A percentile compares a stretch with the other conserved stretches of the same genome.
Conservation (phyloP, 2,888 invertebrate genomes). For the Latheticus oryzae region DNA sequence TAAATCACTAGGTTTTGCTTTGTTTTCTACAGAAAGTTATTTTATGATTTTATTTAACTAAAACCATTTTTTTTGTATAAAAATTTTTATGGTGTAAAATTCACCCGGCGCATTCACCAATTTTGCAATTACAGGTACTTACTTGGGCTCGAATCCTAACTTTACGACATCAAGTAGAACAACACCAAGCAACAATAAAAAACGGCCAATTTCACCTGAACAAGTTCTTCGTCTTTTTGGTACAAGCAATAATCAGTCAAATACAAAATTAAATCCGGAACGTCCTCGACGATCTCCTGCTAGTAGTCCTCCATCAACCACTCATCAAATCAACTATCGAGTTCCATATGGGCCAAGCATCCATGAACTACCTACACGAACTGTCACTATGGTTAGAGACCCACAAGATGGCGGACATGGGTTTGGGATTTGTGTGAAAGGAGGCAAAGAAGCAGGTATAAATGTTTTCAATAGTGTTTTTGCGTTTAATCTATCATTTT, state of each 20-base stretch:
- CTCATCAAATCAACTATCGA: constrained; percentile 72
- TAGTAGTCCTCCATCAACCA: constrained; percentile 83
- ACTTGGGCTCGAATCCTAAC: constrained; percentile 76
- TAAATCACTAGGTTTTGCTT: no score
- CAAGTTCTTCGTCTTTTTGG: constrained; percentile 69
- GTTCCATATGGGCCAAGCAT: constrained; percentile 70
- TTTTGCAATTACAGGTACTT: constrained; percentile 68
- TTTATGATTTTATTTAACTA: no score
- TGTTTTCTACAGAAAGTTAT: no score
- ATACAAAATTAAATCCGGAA: constrained; percentile 55
- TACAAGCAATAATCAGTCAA: constrained; percentile 51
- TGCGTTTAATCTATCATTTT: constrained; percentile 10
- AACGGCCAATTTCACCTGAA: constrained; percentile 86
- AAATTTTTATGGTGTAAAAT: no score
- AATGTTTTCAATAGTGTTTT: constrained; percentile 1
- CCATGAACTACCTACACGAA: constrained; percentile 83
- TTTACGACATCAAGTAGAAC: constrained; percentile 63
- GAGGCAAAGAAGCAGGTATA: constrained; percentile 88
- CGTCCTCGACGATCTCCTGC: constrained; percentile 72
- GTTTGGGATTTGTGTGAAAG: constrained; percentile 92
- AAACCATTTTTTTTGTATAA: no score
- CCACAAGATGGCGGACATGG: constrained; percentile 84
- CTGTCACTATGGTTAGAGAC: constrained; percentile 87
- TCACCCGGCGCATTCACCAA: no score
- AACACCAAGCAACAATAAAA: constrained; percentile 72